Conservation (phyloP, 2,888 invertebrate genomes). For the Agrilus mali region DNA sequence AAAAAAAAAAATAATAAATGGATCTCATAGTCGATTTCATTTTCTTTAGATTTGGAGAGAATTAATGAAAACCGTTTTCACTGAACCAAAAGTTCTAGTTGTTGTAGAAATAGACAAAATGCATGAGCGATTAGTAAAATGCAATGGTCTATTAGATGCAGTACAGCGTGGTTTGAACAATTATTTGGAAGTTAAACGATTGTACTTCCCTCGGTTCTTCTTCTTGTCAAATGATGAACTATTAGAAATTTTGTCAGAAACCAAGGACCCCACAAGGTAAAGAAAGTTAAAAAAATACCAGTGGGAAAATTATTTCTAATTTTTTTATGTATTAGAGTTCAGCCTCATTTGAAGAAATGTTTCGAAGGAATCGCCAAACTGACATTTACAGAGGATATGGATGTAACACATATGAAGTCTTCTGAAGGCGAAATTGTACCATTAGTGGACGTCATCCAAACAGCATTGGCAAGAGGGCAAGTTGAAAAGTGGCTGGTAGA, state of each 20-base stretch:
- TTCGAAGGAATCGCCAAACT: conserved; percentile 88
- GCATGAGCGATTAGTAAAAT: conserved; percentile 78
- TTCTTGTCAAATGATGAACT: conserved; percentile 93
- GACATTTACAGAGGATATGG: conserved; percentile 78
- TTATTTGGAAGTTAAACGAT: conserved; percentile 88
- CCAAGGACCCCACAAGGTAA: conserved; percentile 86
- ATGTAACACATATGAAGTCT: conserved; percentile 80
- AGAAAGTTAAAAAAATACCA: no score
- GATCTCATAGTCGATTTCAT: no score
- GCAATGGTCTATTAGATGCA: conserved; percentile 74
- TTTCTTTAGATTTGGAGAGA: conserved; percentile 74
- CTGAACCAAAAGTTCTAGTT: conserved; percentile 69
- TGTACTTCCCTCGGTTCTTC: conserved; percentile 92
- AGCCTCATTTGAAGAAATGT: conserved; percentile 92
- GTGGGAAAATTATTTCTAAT: no score
- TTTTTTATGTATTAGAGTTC: no score
- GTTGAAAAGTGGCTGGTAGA: conserved; percentile 94
- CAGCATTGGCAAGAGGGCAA: conserved; percentile 78
- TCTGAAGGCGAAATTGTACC: conserved; percentile 73
- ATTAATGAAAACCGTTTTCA: conserved; percentile 72
- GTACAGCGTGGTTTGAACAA: conserved; percentile 89
- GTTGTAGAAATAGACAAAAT: conserved; percentile 87
- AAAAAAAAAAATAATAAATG: no score
- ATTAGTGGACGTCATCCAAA: conserved; percentile 68
- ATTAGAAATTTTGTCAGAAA: conserved; percentile 91